Base-by-base conservation (phyloP, 2,797 vertebrate species). In the Crypturellus tataupa region DNA sequence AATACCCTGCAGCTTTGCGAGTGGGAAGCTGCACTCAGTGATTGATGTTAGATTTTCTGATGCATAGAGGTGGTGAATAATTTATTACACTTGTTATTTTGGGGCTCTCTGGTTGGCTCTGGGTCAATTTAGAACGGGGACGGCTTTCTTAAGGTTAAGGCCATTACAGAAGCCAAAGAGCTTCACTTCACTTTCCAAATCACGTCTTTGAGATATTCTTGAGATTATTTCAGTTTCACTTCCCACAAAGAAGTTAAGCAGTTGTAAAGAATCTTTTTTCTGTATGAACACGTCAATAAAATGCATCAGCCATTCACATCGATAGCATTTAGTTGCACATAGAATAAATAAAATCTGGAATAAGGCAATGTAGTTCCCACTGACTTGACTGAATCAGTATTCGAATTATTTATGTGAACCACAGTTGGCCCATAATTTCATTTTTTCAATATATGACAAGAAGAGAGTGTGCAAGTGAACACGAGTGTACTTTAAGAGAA, bases 81-180 rank as follows among this genome's bases (percentile, higher is more conserved):
- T 86, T 94, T 70, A 94, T 87, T 55, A 21, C n/a, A 75, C 9
- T 67, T 75, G 55, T 80, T 91, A 65, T 86, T 94, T 60, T 84
- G 47, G 10, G 35, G 71, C 33, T 82, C 40, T 89, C 78, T 31
- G 12, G 40, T 39, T 90, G 51, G 42, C 69, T 78, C 65, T 80
- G 33, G 16, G 24, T 86, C 87, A 88, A 62, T 77, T 85, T 53
- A 87, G 46, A 47, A 42, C 15, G 62, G 20, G 37, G 55, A 23
- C 70, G 46, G 13, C 60, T 82, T 92, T 85, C 60, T 65, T 80
- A 65, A 10, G 25, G 20, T 13, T 39, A 73, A 42, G n/a, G 73
- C 69, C 42, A 59, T 92, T 83, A 88, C 24, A 78, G 69, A 92
- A 73, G 39, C 70, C 77, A 86, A 78, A 93, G 65, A 80, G n/a